These are phyloP conservation scores for Stigmatopora argus DNA, from an alignment of 2,113 vertebrate species.

Conservation along the genomic window DNA sequence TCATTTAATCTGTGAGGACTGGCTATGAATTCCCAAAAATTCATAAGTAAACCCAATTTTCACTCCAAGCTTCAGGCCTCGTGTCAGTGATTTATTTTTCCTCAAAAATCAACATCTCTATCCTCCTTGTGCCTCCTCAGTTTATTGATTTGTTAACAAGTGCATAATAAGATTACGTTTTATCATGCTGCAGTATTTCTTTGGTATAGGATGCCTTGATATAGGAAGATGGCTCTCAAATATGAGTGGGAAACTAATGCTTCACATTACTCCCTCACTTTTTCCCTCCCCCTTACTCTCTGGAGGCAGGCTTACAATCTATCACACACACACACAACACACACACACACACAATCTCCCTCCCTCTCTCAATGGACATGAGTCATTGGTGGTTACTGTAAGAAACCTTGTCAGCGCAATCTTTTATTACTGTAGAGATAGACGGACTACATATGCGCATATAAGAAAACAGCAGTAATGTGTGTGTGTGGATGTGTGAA, in stretches of 20 bases:
- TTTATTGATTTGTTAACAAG: neutral
- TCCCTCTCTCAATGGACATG: conserved; percentile 11
- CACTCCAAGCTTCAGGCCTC: too few relatives aligned
- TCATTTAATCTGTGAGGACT: too few relatives aligned
- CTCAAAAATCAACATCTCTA: neutral
- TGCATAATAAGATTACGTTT: neutral
- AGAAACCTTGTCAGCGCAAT: conserved; percentile 47
- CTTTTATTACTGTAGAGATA: conserved; percentile 11
- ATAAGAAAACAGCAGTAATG: conserved; percentile 8
- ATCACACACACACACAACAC: conserved; percentile 3
- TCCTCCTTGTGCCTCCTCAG: neutral
- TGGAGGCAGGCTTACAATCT: neutral
- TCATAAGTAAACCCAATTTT: too few relatives aligned
- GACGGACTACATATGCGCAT: neutral
- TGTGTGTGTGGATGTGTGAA: neutral
- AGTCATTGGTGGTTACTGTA: conserved; percentile 25
- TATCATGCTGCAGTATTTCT: neutral
- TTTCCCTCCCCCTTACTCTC: neutral
- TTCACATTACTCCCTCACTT: conserved; percentile 1
- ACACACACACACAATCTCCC: neutral
- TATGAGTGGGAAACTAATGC: neutral
- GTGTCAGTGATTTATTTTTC: neutral
- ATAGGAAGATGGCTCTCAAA: neutral
- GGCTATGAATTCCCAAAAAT: too few relatives aligned
- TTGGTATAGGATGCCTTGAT: neutral